Conservation (phyloP, 2,113 vertebrate genomes). For the Okapia johnstoni region DNA sequence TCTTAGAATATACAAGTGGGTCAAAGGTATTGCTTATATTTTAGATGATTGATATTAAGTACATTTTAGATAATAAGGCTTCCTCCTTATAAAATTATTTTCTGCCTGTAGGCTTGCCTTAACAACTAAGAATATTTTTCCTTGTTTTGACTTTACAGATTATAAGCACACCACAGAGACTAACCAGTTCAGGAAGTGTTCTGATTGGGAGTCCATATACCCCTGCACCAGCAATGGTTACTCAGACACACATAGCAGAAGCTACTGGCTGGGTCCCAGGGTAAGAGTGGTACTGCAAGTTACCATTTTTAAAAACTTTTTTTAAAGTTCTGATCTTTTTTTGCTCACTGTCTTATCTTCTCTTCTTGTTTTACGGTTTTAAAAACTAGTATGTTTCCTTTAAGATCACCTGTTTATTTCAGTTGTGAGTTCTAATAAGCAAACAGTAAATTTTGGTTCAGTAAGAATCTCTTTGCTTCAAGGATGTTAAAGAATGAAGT, state of each 20-base stretch:
- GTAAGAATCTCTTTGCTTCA: neutral
- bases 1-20: neutral
- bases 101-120: neutral
- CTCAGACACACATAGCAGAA: conserved; percentile 85
- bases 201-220: conserved; percentile 85
- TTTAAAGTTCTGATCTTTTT: neutral
- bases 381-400: neutral
- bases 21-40: neutral
- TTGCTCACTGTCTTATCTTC: neutral
- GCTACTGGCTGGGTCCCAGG: conserved; percentile 85
- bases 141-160: conserved; percentile 78
- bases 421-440: neutral
- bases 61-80: neutral
- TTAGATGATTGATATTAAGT: neutral
- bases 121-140: neutral
- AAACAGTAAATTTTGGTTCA: neutral
- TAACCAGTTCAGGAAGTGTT: conserved; percentile 84
- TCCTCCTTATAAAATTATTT: neutral
- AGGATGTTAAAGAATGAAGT: neutral
- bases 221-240: conserved; percentile 87
- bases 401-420: neutral
- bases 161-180: conserved; percentile 89
- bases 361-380: neutral
- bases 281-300: conserved; percentile 71
- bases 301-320: neutral